Base-by-base conservation (phyloP, 23 tunicate genomes). In the Diplosoma virens region DNA sequence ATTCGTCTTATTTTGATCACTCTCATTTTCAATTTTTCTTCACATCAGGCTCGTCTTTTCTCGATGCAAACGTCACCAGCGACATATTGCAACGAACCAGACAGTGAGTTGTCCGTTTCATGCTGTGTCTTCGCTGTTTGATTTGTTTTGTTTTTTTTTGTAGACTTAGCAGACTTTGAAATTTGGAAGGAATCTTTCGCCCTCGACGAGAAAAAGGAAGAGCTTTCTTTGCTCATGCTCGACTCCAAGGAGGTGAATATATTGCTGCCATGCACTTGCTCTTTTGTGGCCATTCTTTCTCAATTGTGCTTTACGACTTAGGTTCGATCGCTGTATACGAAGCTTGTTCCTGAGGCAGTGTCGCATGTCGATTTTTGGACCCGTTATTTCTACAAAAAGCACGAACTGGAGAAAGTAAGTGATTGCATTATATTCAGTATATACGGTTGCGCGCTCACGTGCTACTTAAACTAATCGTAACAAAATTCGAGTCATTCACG, bases 21-120 rank as follows among this genome's bases (percentile, higher is more conserved):
- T n/a, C n/a, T n/a, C n/a, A n/a, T n/a, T n/a, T n/a, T n/a, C n/a
- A n/a, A n/a, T n/a, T n/a, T n/a, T n/a, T n/a, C n/a, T n/a, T n/a
- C n/a, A n/a, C n/a, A n/a, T n/a, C 82, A 90, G 97, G 99, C 99
- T 35, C 95, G 95, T 1, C 60, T 88, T 17, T 76, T 59, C 66
- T 27, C 83, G 0, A 37, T 94, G 25, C 99, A 93, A 52, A 88
- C 94, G 5, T 69, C 84, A 48, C 95, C 99, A 0, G 95, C 82
- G 1, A 94, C 99, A 1, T 95, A 85, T 64, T 89, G 96, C 67
- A 95, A 82, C 50, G 99, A 89, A 84, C 93, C 99, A 1, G 96
- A 89, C 55, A 81, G 97, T 92, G 71, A 76, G 92, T 79, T 27
- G 65, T 29, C n/a, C n/a, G n/a, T n/a, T n/a, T n/a, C n/a, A n/a